Percentiles rank a stretch among this genome's conserved stretches.
Evolutionary conservation across 2,113 vertebrate genomes (phyloP).

Genomic region (Lagenorhynchus albirostris): DNA sequence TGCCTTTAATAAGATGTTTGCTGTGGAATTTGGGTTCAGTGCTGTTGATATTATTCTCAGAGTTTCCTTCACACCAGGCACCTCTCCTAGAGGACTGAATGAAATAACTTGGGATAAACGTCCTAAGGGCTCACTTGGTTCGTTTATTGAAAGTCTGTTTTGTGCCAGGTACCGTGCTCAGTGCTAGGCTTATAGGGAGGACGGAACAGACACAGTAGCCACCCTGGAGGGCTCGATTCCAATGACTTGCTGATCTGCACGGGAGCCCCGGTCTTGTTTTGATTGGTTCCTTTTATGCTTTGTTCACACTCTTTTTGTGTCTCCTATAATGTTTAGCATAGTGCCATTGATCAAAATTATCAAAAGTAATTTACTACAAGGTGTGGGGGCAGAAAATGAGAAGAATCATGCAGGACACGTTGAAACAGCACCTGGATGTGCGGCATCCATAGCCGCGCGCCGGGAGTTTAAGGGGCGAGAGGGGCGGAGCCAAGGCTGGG

Average conservation of each 20-base stretch:
- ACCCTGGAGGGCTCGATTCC: not conserved
- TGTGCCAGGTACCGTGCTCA: not conserved
- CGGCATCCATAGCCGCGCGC: accelerated
- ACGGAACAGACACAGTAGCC: not conserved
- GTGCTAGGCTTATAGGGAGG: not conserved
- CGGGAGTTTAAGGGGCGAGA: not conserved
- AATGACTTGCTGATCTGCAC: not conserved
- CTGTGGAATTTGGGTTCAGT: not conserved
- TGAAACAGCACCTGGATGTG: accelerated
- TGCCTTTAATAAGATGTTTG: not conserved
- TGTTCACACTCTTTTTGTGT: not conserved
- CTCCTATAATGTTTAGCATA: not conserved
- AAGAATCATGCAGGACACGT: accelerated
- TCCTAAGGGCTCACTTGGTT: not conserved
- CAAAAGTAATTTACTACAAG: not conserved
- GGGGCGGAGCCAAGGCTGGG: not conserved
- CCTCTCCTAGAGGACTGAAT: not conserved
- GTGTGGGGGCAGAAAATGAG: not conserved
- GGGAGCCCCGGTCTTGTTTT: not conserved
- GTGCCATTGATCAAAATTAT: not conserved
- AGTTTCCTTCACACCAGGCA: not conserved
- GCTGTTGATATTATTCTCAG: not conserved
- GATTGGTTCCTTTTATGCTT: not conserved
- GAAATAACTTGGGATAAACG: not conserved
- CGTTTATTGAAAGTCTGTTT: not conserved